Evolutionary conservation across 2,888 invertebrate species (phyloP), one percentile per base, ranked within the genome.

Genomic region (Lycia hirtaria): DNA sequence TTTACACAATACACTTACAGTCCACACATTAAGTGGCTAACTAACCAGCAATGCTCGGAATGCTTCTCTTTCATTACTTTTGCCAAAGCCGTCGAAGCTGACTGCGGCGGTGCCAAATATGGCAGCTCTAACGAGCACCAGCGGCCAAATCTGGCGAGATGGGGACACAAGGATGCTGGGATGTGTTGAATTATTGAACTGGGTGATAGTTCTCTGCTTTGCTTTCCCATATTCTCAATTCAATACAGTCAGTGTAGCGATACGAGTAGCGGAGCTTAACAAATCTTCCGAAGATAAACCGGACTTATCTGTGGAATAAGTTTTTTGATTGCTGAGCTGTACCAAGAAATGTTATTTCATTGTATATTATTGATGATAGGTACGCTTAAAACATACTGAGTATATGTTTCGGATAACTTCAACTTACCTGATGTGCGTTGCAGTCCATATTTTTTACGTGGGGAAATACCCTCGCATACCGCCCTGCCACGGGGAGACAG

Each of bases 31-130:
- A 40, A 35, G 45, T 41, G 33, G 43, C 44, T 56, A 50, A 56
- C 56, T 56, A 33, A 30, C 45, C 35, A 45, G 17, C 38, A 45
- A 51, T 56, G 56, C 35, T n/a, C 19, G 32, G 57, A 58, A 57
- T 56, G 45, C 41, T 55, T 55, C 60, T 60, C 58, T 67, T 64
- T 60, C 67, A 67, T 67, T 67, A 64, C 50, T 56, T 53, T 60
- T 54, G 60, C 62, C 62, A 56, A 61, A 64, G 58, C 38, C 51
- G 59, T 54, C 50, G 48, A 35, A 47, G 60, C 45, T 41, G 43
- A 44, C 30, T 30, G 47, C n/a, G 57, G 52, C 68, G 71, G 71
- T 55, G 60, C 72, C 72, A 58, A 70, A 70, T 72, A 72, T 65
- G 72, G 72, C 62, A 26, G 53, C 33, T 20, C 50, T 72, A 72